A percentile compares a stretch with the other conserved stretches of the same genome.
Conservation (phyloP, 2,113 vertebrate genomes). For the Triplophysa tibetana region DNA sequence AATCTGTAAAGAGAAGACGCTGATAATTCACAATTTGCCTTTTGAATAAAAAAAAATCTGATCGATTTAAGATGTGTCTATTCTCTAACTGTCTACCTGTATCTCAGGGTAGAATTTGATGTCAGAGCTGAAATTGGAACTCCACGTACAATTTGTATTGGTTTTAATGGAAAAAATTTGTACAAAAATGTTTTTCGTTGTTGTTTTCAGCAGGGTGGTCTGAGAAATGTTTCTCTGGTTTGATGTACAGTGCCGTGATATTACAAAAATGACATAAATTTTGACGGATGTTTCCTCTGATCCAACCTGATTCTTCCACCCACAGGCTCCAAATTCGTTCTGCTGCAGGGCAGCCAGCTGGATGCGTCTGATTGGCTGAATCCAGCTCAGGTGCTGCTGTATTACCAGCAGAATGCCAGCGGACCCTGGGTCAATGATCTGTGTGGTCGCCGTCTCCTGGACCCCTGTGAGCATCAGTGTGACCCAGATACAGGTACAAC, state of each 20-base stretch:
- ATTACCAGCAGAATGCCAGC: conserved; percentile 97
- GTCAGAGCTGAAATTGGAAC: conserved; percentile 59
- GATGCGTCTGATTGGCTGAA: conserved; percentile 97
- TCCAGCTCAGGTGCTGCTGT: conserved; percentile 92
- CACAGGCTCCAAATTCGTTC: conserved; percentile 91
- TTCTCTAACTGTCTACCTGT: conserved; percentile 65
- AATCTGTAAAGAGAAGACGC: conserved; percentile 68
- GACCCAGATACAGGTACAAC: conserved; percentile 88
- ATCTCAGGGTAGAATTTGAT: conserved; percentile 65
- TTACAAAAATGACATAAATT: background rate
- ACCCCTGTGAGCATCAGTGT: conserved; percentile 97
- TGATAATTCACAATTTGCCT: conserved; percentile 65
- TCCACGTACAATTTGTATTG: too few relatives aligned
- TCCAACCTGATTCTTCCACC: background rate
- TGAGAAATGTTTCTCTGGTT: too few relatives aligned
- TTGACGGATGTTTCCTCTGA: background rate
- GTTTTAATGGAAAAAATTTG: too few relatives aligned
- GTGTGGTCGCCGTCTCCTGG: conserved; percentile 89
- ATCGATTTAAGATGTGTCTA: conserved; percentile 69
- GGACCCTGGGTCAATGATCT: conserved; percentile 94
- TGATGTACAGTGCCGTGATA: too few relatives aligned
- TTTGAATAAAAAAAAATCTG: conserved; percentile 67
- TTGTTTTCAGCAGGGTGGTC: too few relatives aligned
- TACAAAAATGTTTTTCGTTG: too few relatives aligned
- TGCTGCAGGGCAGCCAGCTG: conserved; percentile 94